Evolutionary conservation across 2,888 invertebrate species (phyloP).

Genomic region (Papilio protenor): DNA sequence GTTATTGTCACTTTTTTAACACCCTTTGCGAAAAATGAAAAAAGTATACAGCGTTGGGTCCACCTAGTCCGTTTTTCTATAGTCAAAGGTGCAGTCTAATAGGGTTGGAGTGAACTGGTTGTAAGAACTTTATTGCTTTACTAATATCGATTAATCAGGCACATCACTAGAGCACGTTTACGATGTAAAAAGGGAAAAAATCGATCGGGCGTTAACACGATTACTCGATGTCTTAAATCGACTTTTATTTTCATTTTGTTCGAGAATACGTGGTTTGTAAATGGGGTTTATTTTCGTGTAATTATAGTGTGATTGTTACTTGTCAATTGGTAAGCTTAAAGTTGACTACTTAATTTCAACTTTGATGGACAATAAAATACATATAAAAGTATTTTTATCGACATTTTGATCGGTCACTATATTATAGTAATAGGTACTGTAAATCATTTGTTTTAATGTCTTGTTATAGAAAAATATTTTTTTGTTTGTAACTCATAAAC

Average conservation of each 20-base stretch:
- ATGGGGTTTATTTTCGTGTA: background rate
- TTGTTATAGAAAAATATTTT: no score
- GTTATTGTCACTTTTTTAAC: no score
- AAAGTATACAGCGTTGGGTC: background rate
- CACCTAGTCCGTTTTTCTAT: background rate
- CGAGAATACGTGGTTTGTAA: background rate
- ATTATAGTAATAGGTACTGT: no score
- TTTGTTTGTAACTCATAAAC: no score
- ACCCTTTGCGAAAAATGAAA: background rate
- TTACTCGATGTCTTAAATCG: slow-evolving; percentile 49
- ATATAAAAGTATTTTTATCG: no score
- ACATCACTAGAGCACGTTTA: slow-evolving; percentile 54
- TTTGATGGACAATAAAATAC: no score
- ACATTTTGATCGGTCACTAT: no score
- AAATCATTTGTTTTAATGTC: no score
- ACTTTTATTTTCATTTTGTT: slow-evolving; percentile 22
- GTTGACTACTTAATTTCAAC: no score
- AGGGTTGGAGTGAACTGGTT: slow-evolving; percentile 40
- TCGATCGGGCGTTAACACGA: slow-evolving; percentile 46
- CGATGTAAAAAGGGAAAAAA: slow-evolving; percentile 57
- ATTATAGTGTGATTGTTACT: background rate
- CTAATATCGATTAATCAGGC: slow-evolving; percentile 72
- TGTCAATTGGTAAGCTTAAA: background rate
- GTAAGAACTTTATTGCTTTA: slow-evolving; percentile 58
- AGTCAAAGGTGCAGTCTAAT: slow-evolving; percentile 25